These are phyloP conservation scores for Alosa alosa DNA, from an alignment of 2,113 vertebrate genomes.

Conservation along the genomic window DNA sequence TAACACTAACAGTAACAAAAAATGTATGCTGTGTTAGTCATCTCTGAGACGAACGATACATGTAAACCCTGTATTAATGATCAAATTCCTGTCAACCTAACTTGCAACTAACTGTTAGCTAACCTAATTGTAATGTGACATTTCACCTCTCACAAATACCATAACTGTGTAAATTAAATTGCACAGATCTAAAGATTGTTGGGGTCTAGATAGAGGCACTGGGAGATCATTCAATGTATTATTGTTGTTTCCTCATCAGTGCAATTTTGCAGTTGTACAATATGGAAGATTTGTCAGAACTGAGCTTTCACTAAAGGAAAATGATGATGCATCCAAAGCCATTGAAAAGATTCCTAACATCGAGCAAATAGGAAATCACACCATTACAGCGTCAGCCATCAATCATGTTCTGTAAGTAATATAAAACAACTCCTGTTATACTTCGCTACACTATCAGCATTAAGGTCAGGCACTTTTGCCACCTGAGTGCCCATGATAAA, in stretches of 20 bases:
- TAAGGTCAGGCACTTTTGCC: no score
- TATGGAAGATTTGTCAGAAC: constrained; percentile 63
- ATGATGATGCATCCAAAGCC: constrained; percentile 42
- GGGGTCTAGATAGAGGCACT: no score
- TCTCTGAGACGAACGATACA: not conserved
- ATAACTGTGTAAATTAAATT: no score
- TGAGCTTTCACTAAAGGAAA: constrained; percentile 68
- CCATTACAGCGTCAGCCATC: constrained; percentile 79
- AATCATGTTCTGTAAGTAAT: constrained; percentile 76
- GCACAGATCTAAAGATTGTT: no score
- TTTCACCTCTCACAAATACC: not conserved
- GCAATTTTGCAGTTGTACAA: constrained; percentile 76
- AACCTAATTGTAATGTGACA: no score
- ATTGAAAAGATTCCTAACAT: constrained; percentile 63
- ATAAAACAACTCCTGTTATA: not conserved
- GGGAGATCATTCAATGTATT: not conserved
- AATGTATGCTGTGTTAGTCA: no score
- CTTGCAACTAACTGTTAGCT: not conserved
- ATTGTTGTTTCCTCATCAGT: constrained; percentile 54
- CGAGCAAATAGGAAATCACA: no score
- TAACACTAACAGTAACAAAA: not conserved
- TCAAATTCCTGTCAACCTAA: not conserved
- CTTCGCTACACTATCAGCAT: not conserved
- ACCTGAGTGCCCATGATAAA: no score
- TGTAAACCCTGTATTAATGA: not conserved